Conservation (phyloP, 1,140 invertebrate species). For the Chionoecetes opilio region DNA sequence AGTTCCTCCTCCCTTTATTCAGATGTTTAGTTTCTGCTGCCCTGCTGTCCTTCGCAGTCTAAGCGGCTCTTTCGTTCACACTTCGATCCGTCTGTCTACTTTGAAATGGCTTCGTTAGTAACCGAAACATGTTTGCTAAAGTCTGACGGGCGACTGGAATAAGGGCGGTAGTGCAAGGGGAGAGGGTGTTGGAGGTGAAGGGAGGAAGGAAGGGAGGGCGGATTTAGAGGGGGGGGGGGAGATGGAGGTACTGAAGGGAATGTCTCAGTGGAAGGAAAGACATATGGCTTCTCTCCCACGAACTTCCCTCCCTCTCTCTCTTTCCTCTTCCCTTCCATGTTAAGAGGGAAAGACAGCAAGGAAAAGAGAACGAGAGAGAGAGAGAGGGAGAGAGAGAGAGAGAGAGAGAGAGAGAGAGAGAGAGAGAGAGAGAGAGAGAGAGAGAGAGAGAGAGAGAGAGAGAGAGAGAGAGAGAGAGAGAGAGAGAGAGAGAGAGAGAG, state of each 20-base stretch:
- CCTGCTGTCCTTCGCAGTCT: not conserved
- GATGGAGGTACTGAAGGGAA: not conserved
- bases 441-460: constrained; percentile 57
- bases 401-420: constrained; percentile 62
- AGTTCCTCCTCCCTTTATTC: not conserved
- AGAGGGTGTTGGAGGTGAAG: not conserved
- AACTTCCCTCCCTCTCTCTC: not conserved
- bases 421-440: constrained; percentile 58
- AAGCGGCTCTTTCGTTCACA: not conserved
- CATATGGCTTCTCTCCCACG: constrained; percentile 5
- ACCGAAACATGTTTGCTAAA: constrained; percentile 8
- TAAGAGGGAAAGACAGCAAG: constrained; percentile 33
- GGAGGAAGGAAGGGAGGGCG: not conserved
- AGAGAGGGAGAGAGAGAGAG: constrained; percentile 25
- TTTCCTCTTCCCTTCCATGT: not conserved
- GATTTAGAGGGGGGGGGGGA: not conserved
- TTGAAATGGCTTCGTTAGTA: constrained; percentile 7
- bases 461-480: constrained; percentile 60
- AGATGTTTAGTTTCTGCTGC: not conserved
- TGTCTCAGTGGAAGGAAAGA: not conserved
- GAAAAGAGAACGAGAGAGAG: not conserved
- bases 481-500: constrained; percentile 47
- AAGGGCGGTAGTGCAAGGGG: not conserved
- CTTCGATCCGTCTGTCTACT: constrained; percentile 16
- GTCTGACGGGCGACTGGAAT: not conserved